phyloP scores from a whole-genome alignment of 2,797 vertebrate species.

The Fundulus diaphanus region DNA sequence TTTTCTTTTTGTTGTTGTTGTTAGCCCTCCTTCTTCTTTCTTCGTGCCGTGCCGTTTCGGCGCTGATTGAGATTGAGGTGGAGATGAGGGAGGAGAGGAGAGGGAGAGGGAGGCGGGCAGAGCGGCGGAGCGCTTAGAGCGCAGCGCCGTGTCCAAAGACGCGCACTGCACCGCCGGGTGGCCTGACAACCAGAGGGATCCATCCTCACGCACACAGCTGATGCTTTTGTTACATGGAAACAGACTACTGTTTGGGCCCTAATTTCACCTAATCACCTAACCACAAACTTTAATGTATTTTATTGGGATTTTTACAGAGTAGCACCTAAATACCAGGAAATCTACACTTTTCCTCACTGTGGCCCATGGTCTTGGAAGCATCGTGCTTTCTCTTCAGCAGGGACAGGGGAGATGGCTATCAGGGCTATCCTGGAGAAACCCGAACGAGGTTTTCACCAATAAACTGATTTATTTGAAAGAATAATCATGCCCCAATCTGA shows the following conservation, averaged over 20 bases:
- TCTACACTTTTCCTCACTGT: neutral
- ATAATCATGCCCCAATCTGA: too few relatives aligned
- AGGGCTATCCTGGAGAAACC: too few relatives aligned
- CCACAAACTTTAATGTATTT: neutral
- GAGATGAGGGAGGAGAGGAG: conserved; percentile 30
- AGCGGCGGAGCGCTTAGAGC: conserved; percentile 64
- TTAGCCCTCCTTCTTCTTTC: too few relatives aligned
- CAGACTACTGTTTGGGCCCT: neutral
- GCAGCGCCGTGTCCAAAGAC: conserved; percentile 71
- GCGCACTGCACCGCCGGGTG: conserved; percentile 67
- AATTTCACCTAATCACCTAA: neutral
- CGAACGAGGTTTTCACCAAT: too few relatives aligned
- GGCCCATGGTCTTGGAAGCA: neutral
- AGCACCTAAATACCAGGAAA: neutral
- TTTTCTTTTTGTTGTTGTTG: neutral
- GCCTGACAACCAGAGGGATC: neutral
- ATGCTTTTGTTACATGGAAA: neutral
- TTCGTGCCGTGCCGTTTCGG: conserved; percentile 25
- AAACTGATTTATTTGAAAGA: too few relatives aligned
- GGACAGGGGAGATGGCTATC: neutral
- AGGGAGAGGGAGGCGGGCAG: conserved; percentile 39
- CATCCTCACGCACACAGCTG: neutral
- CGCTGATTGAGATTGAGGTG: conserved; percentile 36
- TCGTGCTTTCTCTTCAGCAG: neutral
- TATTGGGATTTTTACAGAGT: neutral